Base-by-base conservation (phyloP, 2,888 invertebrate genomes). In the Nomada ruficornis region DNA sequence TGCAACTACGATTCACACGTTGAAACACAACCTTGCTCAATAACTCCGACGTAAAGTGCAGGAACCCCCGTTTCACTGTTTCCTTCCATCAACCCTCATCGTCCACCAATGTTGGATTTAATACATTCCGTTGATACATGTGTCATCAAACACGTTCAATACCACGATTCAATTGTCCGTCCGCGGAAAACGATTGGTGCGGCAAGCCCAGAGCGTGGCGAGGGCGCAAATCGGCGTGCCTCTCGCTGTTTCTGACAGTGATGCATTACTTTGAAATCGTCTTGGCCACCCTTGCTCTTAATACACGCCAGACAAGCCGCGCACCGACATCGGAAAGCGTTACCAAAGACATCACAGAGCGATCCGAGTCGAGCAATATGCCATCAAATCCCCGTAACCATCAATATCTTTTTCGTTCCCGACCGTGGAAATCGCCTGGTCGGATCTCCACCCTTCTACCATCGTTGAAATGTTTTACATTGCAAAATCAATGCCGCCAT, bases 381-480 rank as follows among this genome's bases (percentile, higher is more conserved):
- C 93, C 91, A 93, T 93, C 93, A 94, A 93, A 93, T 92, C 85
- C 92, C 91, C 92, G 93, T 93, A 94, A 94, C 93, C 94, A 93
- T 94, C 94, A 94, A 94, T 94, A 94, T 92, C 91, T 89, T 90
- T 36, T 84, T 90, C 92, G 85, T 89, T 89, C 87, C 86, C 83
- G 72, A 60, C 75, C 36, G 71, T 81, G 86, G 76, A 88, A 83
- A 86, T 72, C 80, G 59, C 70, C 79, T 55, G 67, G 67, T 23
- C 64, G 72, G 71, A 68, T 80, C 86, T 85, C 87, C 81, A 80
- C 84, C 87, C 85, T 73, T 69, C 82, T 64, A 3, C 79, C 62
- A 50, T 54, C 87, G 82, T 90, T 93, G 91, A 93, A 93, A 93
- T 93, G 92, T 93, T 94, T 93, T 93, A 93, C 93, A 94, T 93